Evolutionary conservation across 2,888 invertebrate genomes (phyloP).

Genomic region (Miltochrista miniata): DNA sequence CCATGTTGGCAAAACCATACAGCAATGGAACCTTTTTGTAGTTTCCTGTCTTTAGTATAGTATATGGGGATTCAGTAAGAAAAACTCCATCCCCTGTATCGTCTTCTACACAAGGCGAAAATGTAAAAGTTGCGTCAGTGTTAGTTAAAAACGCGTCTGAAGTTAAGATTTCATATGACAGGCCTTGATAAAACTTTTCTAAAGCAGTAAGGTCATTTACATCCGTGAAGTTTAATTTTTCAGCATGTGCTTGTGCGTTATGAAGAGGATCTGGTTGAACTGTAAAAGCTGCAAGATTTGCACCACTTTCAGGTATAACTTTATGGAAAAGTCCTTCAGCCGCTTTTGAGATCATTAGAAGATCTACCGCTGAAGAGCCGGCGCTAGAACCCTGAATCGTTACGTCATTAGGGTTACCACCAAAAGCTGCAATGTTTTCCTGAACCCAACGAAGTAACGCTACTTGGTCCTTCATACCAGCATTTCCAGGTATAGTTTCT

Average conservation of each 20-base stretch:
- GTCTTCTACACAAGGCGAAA: conserved; percentile 41
- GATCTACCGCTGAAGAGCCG: conserved; percentile 44
- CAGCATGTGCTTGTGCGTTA: conserved; percentile 45
- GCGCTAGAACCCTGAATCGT: conserved; percentile 48
- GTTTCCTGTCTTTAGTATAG: conserved; percentile 34
- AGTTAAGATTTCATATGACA: conserved; percentile 37
- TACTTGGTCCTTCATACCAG: conserved; percentile 54
- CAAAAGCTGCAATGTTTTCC: conserved; percentile 49
- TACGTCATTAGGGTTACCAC: conserved; percentile 54
- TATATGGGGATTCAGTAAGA: conserved; percentile 35
- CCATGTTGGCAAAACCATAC: conserved; percentile 44
- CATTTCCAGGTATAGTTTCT: conserved; percentile 48
- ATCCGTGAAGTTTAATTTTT: conserved; percentile 34
- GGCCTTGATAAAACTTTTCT: conserved; percentile 51
- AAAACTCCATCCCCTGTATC: conserved; percentile 30
- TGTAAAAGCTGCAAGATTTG: conserved; percentile 33
- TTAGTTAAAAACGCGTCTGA: conserved; percentile 21
- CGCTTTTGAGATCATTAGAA: conserved; percentile 43
- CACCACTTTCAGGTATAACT: conserved; percentile 51
- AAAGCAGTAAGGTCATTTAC: conserved; percentile 45
- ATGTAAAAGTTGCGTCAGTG: conserved; percentile 34
- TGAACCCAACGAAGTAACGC: conserved; percentile 48
- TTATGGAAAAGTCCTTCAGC: conserved; percentile 46
- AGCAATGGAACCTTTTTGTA: conserved; percentile 39
- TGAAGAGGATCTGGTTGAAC: conserved; percentile 47